Conservation (phyloP, 2,888 invertebrate genomes). For the Adineta ricciae region DNA sequence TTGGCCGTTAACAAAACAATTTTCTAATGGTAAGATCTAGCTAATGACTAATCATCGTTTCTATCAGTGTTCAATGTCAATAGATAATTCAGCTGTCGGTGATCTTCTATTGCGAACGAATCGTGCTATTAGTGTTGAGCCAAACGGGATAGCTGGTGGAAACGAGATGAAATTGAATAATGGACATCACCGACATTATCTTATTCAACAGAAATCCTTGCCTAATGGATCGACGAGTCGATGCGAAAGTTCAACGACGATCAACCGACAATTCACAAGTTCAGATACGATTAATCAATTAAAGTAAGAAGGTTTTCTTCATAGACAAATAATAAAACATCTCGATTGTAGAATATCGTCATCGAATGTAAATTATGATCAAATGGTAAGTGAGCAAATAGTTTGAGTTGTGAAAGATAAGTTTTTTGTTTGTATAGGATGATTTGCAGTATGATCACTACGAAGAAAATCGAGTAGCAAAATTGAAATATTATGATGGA, state of each 20-base stretch:
- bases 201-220: background rate
- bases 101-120: background rate
- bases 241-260: background rate
- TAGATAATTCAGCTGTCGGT: background rate
- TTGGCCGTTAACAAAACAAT: background rate
- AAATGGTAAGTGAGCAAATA: background rate
- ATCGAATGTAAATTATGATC: background rate
- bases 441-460: background rate
- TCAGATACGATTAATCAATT: background rate
- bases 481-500: background rate
- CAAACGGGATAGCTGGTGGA: background rate
- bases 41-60: background rate
- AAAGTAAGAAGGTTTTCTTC: background rate
- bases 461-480: background rate
- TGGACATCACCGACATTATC: background rate
- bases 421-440: background rate
- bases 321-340: no score
- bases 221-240: background rate
- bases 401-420: background rate
- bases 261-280: background rate
- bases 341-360: background rate
- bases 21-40: background rate
- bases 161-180: background rate
- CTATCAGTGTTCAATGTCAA: conserved; percentile 6
- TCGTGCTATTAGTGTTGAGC: background rate